Conservation (phyloP, 2,113 vertebrate genomes). For the Tinamus guttatus region DNA sequence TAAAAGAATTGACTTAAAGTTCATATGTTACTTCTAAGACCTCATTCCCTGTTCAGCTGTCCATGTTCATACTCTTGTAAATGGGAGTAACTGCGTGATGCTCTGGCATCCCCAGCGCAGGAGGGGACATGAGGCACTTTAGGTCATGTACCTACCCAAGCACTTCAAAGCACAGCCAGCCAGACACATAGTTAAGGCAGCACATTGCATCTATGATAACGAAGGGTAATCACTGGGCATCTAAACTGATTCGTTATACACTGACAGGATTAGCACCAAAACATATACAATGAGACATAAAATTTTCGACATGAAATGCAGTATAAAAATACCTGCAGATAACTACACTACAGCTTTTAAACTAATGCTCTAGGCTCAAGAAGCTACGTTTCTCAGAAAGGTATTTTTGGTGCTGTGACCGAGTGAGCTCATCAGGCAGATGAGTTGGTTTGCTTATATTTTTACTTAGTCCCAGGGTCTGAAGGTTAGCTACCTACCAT, state of each 20-base stretch:
- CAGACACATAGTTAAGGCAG: neutral
- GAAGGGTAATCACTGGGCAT: neutral
- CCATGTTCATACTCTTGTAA: neutral
- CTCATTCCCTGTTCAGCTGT: neutral
- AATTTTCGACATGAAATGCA: neutral
- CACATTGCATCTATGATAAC: neutral
- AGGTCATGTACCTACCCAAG: neutral
- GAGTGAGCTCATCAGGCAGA: neutral
- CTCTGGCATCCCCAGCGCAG: neutral
- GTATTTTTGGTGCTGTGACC: neutral
- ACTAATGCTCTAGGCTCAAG: neutral
- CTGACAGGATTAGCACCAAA: neutral
- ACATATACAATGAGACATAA: neutral
- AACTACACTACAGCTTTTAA: neutral
- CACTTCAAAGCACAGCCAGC: neutral
- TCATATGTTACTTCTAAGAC: neutral
- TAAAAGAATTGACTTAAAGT: slow-evolving; percentile 27
- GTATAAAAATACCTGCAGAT: neutral
- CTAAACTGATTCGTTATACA: neutral
- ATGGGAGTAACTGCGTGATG: rapidly evolving
- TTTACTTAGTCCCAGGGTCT: neutral
- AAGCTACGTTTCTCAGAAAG: neutral
- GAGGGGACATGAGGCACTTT: neutral
- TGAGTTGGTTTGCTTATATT: neutral
- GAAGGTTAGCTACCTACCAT: neutral